Conservation (phyloP, 2,113 vertebrate genomes). For the Excalfactoria chinensis region DNA sequence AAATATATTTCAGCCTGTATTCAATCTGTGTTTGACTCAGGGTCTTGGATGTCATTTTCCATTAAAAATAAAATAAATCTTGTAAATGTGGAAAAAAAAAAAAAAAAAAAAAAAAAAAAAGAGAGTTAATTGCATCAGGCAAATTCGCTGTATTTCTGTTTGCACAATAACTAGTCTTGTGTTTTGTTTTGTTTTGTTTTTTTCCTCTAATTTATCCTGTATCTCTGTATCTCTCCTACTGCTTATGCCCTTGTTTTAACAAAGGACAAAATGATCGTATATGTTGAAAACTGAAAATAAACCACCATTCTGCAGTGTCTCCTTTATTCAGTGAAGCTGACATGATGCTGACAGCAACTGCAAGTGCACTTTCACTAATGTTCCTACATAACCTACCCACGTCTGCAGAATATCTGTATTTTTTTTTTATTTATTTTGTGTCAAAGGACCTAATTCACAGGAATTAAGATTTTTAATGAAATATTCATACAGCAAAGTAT, state of each 20-base stretch:
- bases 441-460: background rate
- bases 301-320: background rate
- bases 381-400: background rate
- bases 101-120: no score
- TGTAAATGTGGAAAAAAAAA: background rate
- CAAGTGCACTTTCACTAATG: background rate
- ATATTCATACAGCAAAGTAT: background rate
- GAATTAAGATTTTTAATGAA: background rate
- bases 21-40: background rate
- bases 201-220: background rate
- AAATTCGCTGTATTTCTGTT: background rate
- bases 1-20: background rate
- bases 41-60: background rate
- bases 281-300: background rate
- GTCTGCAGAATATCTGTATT: background rate
- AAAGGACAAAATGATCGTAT: background rate
- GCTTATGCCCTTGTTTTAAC: background rate
- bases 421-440: no score
- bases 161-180: background rate
- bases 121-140: fast-evolving
- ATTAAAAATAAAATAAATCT: background rate
- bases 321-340: background rate
- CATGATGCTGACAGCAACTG: background rate
- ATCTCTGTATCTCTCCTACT: background rate
- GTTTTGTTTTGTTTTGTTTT: no score